Base-by-base conservation (phyloP, 2,888 invertebrate genomes). In the Dinocampus coccinellae region DNA sequence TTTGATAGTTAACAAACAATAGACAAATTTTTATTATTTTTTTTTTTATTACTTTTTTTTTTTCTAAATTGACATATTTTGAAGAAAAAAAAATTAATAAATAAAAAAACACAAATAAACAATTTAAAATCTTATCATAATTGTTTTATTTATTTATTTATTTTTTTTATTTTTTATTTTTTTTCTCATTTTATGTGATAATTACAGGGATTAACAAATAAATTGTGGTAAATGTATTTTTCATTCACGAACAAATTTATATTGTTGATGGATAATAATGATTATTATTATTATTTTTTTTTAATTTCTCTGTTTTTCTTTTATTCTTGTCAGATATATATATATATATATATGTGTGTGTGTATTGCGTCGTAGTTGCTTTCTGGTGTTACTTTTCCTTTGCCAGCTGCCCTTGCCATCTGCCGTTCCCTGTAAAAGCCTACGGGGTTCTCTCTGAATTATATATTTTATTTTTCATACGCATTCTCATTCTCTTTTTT, bases 371-470 rank as follows among this genome's bases (percentile, higher is more conserved):
- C 3, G 7, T 29, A 33, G 33, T 34, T 58, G 72, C 61, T 57
- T 70, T 65, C 64, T 42, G 69, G 71, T 55, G 70, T 70, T 65
- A 57, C 33, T 67, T 67, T 60, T 58, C 61, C 52, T 69, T 57
- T 29, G 34, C 77, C 77, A 77, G 77, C 77, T 77, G 77, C 75
- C 73, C 77, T 76, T 72, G 73, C 77, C 76, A 77, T 76, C 77
- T 77, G 77, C 76, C 73, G 72, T 75, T 75, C 75, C n/a, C n/a
- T 73, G 73, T 73, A 52, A 76, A 75, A 72, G 75, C 75, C 76
- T 75, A 76, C 22, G 64, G 11, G n/a, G n/a, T n/a, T n/a, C n/a
- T n/a, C n/a, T n/a, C n/a, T n/a, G n/a, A n/a, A n/a, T n/a, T n/a
- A n/a, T n/a, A n/a, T n/a, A n/a, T n/a, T n/a, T n/a, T n/a, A n/a